Percentiles rank a stretch among this genome's conserved stretches.
Conservation (phyloP, 2,113 vertebrate genomes). For the Cephalopterus ornatus region DNA sequence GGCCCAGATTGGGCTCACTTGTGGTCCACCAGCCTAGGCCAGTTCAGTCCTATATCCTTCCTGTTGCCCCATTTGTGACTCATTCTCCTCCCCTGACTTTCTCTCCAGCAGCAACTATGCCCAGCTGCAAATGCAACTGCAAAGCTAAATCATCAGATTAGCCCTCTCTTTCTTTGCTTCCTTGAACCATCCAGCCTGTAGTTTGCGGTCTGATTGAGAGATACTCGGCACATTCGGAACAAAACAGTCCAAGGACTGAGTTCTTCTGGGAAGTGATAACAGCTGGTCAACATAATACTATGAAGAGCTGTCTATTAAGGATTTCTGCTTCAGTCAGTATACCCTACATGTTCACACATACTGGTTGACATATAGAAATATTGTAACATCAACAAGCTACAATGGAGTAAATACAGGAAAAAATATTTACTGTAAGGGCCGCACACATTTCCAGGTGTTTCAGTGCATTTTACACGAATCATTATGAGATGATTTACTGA, state of each 20-base stretch:
- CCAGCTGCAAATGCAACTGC: neutral
- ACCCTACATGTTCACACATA: neutral
- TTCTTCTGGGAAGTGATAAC: neutral
- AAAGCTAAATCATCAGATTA: neutral
- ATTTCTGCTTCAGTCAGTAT: neutral
- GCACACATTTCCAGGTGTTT: neutral
- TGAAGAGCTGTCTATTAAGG: neutral
- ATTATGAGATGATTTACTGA: neutral
- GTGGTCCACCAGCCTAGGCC: neutral
- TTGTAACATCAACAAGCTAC: neutral
- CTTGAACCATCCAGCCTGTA: neutral
- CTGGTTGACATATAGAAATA: neutral
- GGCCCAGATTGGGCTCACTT: neutral
- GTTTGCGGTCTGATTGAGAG: neutral
- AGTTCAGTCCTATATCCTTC: neutral
- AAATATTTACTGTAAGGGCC: neutral
- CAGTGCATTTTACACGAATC: neutral
- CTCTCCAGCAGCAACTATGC: neutral
- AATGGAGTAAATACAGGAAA: neutral
- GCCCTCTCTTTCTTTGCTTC: neutral
- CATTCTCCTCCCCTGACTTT: neutral
- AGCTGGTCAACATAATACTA: neutral
- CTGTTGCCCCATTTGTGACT: neutral
- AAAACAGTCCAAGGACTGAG: neutral
- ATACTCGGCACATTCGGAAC: neutral